A percentile compares a stretch with the other conserved stretches of the same genome.
Conservation (phyloP, 2,113 vertebrate genomes). For the Anarrhichthys ocellatus region DNA sequence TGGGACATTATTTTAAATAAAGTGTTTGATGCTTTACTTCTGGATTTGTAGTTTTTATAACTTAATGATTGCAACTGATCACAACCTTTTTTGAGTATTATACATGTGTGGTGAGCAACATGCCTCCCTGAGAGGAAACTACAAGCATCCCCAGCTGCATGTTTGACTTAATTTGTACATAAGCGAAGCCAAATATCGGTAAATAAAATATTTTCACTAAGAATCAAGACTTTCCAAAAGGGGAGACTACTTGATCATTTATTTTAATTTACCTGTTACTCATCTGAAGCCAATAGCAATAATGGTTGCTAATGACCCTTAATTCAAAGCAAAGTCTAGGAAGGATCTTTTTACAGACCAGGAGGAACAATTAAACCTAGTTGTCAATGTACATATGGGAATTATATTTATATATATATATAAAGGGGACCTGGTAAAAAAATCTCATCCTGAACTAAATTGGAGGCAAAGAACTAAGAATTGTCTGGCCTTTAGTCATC, state of each 20-base stretch:
- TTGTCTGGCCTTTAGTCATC: too few species aligned
- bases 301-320: background rate
- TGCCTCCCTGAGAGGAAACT: background rate
- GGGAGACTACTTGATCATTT: background rate
- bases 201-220: too few species aligned
- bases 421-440: too few species aligned
- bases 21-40: background rate
- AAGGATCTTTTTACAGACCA: too few species aligned
- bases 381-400: too few species aligned
- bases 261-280: too few species aligned
- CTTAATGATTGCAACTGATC: background rate
- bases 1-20: conserved; percentile 7
- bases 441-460: too few species aligned
- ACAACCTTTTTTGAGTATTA: background rate
- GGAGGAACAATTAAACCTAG: too few species aligned
- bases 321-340: background rate
- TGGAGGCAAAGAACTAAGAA: too few species aligned
- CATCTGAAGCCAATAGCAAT: background rate
- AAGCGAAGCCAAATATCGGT: background rate
- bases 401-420: too few species aligned
- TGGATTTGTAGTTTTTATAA: background rate
- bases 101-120: background rate
- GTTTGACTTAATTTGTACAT: background rate
- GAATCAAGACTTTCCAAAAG: background rate
- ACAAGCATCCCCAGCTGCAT: background rate